Percentiles rank a stretch among this genome's conserved stretches.
Conservation (phyloP, 1,140 invertebrate species). For the Laupala kohalensis region DNA sequence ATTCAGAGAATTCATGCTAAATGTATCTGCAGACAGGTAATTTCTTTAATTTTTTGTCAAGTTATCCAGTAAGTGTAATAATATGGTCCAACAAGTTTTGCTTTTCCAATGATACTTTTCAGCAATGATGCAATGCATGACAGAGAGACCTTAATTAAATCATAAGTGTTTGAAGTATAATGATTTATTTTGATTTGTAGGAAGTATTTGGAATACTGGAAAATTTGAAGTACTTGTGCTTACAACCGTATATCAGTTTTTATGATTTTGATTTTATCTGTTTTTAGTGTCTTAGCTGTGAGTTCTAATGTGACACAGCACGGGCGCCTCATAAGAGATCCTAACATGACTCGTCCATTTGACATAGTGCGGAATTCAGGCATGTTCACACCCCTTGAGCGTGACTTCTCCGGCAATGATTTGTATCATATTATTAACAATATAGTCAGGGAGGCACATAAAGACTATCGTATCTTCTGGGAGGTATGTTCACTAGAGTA, state of each 20-base stretch:
- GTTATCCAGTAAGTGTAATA: neutral
- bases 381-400: neutral
- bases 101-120: no score
- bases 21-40: slow-evolving; percentile 18
- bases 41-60: neutral
- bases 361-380: neutral
- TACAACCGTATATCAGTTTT: no score
- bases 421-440: neutral
- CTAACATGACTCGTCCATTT: neutral
- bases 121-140: no score
- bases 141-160: no score
- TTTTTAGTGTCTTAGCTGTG: neutral
- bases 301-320: neutral
- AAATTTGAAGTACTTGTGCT: no score
- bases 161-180: no score
- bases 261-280: no score
- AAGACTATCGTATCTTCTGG: neutral
- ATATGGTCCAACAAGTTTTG: neutral
- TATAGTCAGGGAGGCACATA: neutral
- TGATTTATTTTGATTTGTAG: no score
- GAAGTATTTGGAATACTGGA: no score
- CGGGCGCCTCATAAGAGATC: neutral
- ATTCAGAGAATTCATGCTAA: slow-evolving; percentile 39
- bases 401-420: neutral
- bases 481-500: no score